These are phyloP conservation scores for Drosophila seguyi DNA, from an alignment of 1,140 invertebrate species.

Conservation along the genomic window DNA sequence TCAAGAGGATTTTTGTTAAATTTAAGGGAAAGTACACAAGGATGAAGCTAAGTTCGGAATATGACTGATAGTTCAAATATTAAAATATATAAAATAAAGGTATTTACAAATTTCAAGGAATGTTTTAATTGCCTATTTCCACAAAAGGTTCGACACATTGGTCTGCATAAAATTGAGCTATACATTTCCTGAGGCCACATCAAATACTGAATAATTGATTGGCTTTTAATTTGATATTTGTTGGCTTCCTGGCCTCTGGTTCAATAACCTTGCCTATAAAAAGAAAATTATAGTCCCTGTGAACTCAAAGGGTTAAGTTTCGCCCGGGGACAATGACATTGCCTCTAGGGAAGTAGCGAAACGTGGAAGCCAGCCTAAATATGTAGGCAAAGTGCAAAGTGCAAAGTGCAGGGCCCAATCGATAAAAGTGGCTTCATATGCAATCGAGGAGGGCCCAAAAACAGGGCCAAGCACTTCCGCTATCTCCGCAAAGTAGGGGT, in stretches of 20 bases:
- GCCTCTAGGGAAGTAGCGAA: constrained; percentile 1
- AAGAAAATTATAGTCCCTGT: not conserved
- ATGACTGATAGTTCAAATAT: not conserved
- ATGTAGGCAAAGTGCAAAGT: constrained; percentile 46
- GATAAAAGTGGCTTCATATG: constrained; percentile 67
- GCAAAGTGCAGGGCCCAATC: constrained; percentile 55
- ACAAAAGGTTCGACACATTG: not conserved
- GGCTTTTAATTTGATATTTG: constrained; percentile 7
- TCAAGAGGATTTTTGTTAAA: constrained; percentile 15
- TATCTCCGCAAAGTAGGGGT: constrained; percentile 21
- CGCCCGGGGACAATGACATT: constrained; percentile 58
- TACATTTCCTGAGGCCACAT: not conserved
- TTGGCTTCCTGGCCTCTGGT: not conserved
- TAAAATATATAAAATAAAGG: not conserved
- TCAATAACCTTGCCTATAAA: constrained; percentile 11
- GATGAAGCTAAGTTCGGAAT: constrained; percentile 3
- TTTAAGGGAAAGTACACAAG: constrained; percentile 10
- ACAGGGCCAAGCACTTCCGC: constrained; percentile 44
- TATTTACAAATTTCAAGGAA: not conserved
- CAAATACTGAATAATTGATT: not conserved
- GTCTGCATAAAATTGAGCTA: too few species aligned
- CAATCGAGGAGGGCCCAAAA: constrained; percentile 25
- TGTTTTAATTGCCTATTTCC: not conserved
- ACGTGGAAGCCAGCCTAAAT: constrained; percentile 25
- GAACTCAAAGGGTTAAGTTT: constrained; percentile 34